Conservation (phyloP, 2,113 vertebrate genomes). For the Chamaea fasciata region DNA sequence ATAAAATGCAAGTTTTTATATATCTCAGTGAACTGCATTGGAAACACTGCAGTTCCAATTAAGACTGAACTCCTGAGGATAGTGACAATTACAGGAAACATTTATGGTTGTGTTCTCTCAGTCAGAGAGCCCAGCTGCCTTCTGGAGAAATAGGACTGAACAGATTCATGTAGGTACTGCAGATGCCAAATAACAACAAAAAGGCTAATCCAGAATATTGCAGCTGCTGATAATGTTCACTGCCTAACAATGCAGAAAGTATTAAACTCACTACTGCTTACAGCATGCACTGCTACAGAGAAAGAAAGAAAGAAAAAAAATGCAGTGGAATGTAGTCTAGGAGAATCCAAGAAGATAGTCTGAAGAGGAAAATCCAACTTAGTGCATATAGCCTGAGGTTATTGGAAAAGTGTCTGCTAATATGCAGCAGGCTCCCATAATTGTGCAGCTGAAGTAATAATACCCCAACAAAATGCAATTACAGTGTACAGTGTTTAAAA, state of each 20-base stretch:
- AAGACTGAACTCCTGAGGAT: background rate
- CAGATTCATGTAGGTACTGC: background rate
- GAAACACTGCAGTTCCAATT: background rate
- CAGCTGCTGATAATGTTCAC: constrained; percentile 32
- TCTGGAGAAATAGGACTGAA: constrained; percentile 23
- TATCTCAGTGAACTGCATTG: background rate
- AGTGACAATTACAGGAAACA: background rate
- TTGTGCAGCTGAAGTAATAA: constrained; percentile 43
- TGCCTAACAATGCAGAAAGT: constrained; percentile 44
- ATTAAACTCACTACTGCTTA: constrained; percentile 6
- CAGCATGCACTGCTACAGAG: background rate
- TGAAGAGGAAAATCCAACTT: background rate
- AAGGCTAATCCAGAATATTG: constrained; percentile 26
- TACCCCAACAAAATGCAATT: background rate
- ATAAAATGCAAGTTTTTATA: background rate
- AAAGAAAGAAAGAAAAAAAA: background rate
- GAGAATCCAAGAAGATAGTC: background rate
- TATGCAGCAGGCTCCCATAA: constrained; percentile 1
- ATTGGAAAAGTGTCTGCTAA: background rate
- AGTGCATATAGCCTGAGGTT: background rate
- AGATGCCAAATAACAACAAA: constrained; percentile 34
- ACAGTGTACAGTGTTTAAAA: background rate
- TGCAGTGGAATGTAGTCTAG: background rate
- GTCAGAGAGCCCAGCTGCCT: constrained; percentile 15
- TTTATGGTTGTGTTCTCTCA: background rate